phyloP scores from a whole-genome alignment of 1,140 invertebrate species.

The Mylabris phalerata region DNA sequence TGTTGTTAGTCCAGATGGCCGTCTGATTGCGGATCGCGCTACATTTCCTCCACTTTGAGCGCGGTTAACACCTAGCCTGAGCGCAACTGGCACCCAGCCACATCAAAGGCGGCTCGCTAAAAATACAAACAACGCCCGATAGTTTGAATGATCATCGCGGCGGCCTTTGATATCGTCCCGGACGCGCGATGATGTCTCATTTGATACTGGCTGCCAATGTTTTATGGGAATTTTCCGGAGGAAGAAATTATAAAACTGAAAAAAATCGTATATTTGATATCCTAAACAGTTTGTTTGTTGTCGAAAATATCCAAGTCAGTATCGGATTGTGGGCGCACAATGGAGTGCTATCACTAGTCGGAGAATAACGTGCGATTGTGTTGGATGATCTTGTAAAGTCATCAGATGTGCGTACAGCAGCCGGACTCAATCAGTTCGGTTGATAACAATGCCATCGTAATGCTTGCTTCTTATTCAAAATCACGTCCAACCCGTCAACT shows the following conservation, averaged over 20 bases:
- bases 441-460: conserved; percentile 16
- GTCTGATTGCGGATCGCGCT: conserved; percentile 18
- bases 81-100: conserved; percentile 27
- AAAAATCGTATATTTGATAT: background rate
- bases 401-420: conserved; percentile 15
- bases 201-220: conserved; percentile 18
- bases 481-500: conserved; percentile 19
- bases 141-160: conserved; percentile 22
- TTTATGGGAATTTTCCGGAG: conserved; percentile 25
- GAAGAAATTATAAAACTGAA: conserved; percentile 9
- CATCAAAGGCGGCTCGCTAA: conserved; percentile 33
- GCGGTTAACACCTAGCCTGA: conserved; percentile 32
- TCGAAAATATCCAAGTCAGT: conserved; percentile 16
- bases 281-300: background rate
- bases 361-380: conserved; percentile 17
- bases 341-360: conserved; percentile 9
- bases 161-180: conserved; percentile 27
- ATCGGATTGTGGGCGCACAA: conserved; percentile 8
- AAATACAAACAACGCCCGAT: conserved; percentile 32
- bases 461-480: conserved; percentile 16
- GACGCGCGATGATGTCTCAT: conserved; percentile 31
- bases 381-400: conserved; percentile 12
- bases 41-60: conserved; percentile 35
- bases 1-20: conserved; percentile 19
- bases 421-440: conserved; percentile 11